Conservation (phyloP, 2,888 invertebrate species). For the Griposia aprilina region DNA sequence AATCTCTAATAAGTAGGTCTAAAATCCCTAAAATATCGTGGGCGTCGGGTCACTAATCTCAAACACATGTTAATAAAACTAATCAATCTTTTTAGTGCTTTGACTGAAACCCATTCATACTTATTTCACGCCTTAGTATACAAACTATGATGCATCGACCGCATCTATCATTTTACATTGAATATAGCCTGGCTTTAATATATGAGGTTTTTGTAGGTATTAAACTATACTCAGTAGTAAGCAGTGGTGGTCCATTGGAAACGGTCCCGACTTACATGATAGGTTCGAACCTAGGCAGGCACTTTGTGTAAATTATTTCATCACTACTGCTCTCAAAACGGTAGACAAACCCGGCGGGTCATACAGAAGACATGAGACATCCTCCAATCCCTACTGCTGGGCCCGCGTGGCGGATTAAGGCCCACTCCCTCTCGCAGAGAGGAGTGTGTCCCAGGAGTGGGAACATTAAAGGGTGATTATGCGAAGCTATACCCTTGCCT, state of each 20-base stretch:
- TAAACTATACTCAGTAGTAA: neutral
- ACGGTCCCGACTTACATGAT: neutral
- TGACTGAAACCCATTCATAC: constrained; percentile 18
- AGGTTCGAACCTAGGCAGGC: neutral
- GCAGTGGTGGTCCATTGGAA: neutral
- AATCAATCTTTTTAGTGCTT: constrained; percentile 35
- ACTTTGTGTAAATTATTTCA: neutral
- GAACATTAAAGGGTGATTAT: too few relatives aligned
- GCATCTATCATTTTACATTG: constrained; percentile 48
- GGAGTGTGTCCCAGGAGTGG: neutral
- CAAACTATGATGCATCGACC: constrained; percentile 46
- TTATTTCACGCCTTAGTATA: neutral
- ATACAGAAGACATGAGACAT: too few relatives aligned
- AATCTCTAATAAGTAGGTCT: neutral
- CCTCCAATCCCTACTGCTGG: too few relatives aligned
- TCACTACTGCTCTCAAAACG: neutral
- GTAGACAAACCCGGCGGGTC: neutral
- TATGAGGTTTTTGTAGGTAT: neutral
- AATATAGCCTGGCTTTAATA: constrained; percentile 11
- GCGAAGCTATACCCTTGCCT: neutral
- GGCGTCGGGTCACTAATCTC: neutral
- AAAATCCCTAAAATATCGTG: neutral
- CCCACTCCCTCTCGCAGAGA: neutral
- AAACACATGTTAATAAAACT: neutral
- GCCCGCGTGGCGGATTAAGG: too few relatives aligned